Evolutionary conservation across 2,113 vertebrate species (phyloP).

Genomic region (Rhizomys pruinosus): DNA sequence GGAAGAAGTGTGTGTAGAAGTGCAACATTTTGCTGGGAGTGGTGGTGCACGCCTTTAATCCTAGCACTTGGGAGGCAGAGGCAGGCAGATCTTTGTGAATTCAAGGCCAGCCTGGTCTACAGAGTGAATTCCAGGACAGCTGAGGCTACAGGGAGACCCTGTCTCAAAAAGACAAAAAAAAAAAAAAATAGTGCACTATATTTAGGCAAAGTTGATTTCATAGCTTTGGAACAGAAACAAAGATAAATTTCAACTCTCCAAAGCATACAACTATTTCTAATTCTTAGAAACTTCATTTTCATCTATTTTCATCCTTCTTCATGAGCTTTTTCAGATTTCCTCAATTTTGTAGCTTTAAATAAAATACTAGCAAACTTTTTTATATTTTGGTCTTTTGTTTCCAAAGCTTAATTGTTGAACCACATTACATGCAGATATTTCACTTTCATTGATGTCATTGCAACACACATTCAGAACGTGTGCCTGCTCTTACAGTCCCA

Average conservation of each 20-base stretch:
- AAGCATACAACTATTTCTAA: neutral
- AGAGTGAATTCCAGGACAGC: too few species aligned
- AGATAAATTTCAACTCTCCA: neutral
- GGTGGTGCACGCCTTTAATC: too few species aligned
- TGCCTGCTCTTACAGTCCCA: neutral
- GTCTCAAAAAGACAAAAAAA: too few species aligned
- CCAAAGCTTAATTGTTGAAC: neutral
- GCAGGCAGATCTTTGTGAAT: too few species aligned
- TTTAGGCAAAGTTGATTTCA: neutral
- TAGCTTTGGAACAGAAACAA: conserved; percentile 13
- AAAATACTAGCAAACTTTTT: neutral
- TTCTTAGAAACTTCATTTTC: conserved; percentile 34
- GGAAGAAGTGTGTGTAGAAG: neutral
- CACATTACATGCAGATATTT: neutral
- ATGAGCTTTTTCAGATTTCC: neutral
- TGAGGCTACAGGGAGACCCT: too few species aligned
- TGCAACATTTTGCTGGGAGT: too few species aligned
- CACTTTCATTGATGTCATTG: neutral
- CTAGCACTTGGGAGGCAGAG: too few species aligned
- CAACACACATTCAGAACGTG: neutral
- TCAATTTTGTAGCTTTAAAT: neutral
- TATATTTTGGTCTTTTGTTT: neutral
- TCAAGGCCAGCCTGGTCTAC: too few species aligned
- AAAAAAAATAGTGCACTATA: too few species aligned
- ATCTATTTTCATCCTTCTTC: neutral